Conservation (phyloP, 2,888 invertebrate species). For the Electrophaes corylata region DNA sequence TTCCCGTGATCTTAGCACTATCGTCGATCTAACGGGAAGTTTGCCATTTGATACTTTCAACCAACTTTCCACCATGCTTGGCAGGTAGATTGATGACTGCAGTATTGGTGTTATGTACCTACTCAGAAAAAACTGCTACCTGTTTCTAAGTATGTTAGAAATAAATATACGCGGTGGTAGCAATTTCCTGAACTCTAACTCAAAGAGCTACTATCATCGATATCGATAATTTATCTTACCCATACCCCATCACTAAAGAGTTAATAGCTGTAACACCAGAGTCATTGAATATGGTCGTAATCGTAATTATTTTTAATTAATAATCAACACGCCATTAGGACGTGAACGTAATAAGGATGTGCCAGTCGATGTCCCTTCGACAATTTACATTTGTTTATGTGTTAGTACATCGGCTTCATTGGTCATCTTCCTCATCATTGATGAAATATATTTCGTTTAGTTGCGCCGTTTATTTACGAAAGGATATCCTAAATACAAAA, state of each 20-base stretch:
- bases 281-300: slow-evolving; percentile 84
- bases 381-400: slow-evolving; percentile 57
- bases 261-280: slow-evolving; percentile 83
- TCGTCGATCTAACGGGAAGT: too few relatives aligned
- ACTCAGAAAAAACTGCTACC: too few relatives aligned
- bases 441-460: neutral
- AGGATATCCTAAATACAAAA: too few relatives aligned
- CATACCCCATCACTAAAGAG: slow-evolving; percentile 59
- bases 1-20: too few relatives aligned
- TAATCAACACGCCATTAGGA: slow-evolving; percentile 82
- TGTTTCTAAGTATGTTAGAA: too few relatives aligned
- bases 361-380: slow-evolving; percentile 77
- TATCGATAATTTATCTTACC: slow-evolving; percentile 24
- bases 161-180: too few relatives aligned
- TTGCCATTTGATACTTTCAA: too few relatives aligned
- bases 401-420: slow-evolving; percentile 16
- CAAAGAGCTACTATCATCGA: slow-evolving; percentile 35
- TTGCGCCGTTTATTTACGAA: too few relatives aligned
- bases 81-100: too few relatives aligned
- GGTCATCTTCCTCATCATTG: slow-evolving; percentile 3
- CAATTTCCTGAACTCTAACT: neutral
- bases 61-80: too few relatives aligned
- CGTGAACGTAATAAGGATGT: slow-evolving; percentile 79
- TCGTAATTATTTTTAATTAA: slow-evolving; percentile 85
- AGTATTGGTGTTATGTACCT: too few relatives aligned